Conservation (phyloP, 2,113 vertebrate genomes). For the Boleophthalmus pectinirostris region DNA sequence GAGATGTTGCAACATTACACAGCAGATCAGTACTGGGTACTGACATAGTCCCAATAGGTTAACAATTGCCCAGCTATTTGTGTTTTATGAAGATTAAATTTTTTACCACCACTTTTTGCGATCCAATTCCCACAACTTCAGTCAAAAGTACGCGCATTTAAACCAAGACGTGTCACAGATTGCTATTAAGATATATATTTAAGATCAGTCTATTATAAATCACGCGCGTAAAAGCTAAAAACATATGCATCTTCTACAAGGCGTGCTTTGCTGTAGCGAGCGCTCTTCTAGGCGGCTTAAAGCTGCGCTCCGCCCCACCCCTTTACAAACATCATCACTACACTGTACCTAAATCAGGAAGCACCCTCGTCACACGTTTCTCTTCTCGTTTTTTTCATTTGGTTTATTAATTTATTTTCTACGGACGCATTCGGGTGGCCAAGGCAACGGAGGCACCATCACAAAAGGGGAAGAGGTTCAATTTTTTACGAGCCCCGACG, state of each 20-base stretch:
- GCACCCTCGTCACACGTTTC: constrained; percentile 57
- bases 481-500: constrained; percentile 38
- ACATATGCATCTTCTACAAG: neutral
- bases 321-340: constrained; percentile 61
- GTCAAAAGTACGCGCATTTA: neutral
- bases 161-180: neutral
- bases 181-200: neutral
- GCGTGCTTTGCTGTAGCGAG: constrained; percentile 48
- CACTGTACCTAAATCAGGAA: constrained; percentile 74
- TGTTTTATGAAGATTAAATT: no score
- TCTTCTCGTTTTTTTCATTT: neutral
- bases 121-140: neutral
- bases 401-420: constrained; percentile 1
- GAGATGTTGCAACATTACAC: no score
- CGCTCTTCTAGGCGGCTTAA: constrained; percentile 48
- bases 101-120: neutral
- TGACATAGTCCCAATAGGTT: no score
- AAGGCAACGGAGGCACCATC: constrained; percentile 20
- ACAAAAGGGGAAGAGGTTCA: constrained; percentile 28
- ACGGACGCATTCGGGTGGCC: constrained; percentile 29
- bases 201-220: neutral
- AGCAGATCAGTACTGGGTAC: no score
- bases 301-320: constrained; percentile 73
- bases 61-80: no score
- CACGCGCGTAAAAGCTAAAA: constrained; percentile 45